Percentiles rank a stretch among this genome's conserved stretches.
Conservation (phyloP, 2,888 invertebrate genomes). For the Kryphioiulus occultus region DNA sequence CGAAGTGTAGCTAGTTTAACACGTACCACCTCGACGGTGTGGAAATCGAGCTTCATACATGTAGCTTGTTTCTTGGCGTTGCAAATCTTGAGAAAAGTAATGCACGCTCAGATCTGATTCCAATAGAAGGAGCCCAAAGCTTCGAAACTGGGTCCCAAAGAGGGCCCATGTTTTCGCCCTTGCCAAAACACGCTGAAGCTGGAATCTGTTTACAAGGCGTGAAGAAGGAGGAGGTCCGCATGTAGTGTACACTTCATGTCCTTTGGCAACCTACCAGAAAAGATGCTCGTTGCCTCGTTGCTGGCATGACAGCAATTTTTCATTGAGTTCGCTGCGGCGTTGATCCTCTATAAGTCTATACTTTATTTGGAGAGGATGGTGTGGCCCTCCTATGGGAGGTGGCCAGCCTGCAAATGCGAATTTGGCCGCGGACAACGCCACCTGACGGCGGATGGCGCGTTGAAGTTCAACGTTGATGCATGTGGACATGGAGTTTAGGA, state of each 20-base stretch:
- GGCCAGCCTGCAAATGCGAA: not conserved
- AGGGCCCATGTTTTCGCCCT: not conserved
- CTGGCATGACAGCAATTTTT: slow-evolving; percentile 4
- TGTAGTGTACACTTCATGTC: not conserved
- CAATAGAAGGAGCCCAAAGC: not conserved
- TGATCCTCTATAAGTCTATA: not conserved
- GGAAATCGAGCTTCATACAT: not conserved
- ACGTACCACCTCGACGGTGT: not conserved
- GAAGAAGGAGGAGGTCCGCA: not conserved
- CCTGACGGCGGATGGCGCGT: not conserved
- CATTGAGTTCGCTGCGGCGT: slow-evolving; percentile 14
- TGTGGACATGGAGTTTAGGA: too few species aligned
- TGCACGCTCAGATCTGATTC: not conserved
- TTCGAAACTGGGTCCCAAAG: not conserved
- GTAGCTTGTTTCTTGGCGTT: not conserved
- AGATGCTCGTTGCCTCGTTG: not conserved
- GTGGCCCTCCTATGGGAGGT: not conserved
- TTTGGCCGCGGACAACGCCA: not conserved
- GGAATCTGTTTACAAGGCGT: slow-evolving; percentile 4
- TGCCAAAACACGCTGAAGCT: not conserved
- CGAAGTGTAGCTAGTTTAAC: not conserved
- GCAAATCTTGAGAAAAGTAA: not conserved
- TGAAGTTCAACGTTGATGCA: too few species aligned
- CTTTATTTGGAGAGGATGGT: not conserved
- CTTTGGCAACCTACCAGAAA: slow-evolving; percentile 15